Conservation (phyloP, 2,113 vertebrate species). For the Carassius gibelio region DNA sequence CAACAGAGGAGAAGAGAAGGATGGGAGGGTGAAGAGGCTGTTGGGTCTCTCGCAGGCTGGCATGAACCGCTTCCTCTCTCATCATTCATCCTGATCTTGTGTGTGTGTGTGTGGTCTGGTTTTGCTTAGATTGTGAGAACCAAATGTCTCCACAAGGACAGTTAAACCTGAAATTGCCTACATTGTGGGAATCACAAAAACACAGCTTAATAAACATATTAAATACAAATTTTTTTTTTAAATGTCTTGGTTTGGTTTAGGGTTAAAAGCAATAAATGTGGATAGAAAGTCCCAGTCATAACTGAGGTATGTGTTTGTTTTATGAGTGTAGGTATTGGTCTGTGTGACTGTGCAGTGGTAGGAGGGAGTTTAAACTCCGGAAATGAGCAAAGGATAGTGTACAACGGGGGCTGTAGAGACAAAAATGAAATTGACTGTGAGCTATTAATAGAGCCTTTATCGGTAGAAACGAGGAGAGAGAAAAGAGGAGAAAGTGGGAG, state of each 20-base stretch:
- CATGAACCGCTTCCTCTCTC: slow-evolving; percentile 42
- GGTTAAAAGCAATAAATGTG: not conserved
- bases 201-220: not conserved
- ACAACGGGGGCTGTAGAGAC: slow-evolving; percentile 31
- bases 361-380: slow-evolving; percentile 17
- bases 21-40: slow-evolving; percentile 11
- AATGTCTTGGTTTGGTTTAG: not conserved
- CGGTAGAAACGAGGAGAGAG: slow-evolving; percentile 25
- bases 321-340: slow-evolving; percentile 4
- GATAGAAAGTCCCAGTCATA: not conserved
- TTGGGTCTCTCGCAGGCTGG: slow-evolving; percentile 42
- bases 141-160: not conserved
- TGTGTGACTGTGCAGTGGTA: slow-evolving; percentile 17
- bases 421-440: slow-evolving; percentile 53
- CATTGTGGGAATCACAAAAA: not conserved
- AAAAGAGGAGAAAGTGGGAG: slow-evolving; percentile 2
- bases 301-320: not conserved
- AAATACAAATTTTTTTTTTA: not conserved
- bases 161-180: slow-evolving; percentile 2
- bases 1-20: not conserved
- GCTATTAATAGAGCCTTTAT: slow-evolving; percentile 54
- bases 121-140: not conserved
- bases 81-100: slow-evolving; percentile 34
- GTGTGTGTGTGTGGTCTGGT: slow-evolving; percentile 26
- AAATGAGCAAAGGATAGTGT: slow-evolving; percentile 39